Conservation (phyloP, 2,113 vertebrate genomes). For the Petrocephalus microphthalmus region DNA sequence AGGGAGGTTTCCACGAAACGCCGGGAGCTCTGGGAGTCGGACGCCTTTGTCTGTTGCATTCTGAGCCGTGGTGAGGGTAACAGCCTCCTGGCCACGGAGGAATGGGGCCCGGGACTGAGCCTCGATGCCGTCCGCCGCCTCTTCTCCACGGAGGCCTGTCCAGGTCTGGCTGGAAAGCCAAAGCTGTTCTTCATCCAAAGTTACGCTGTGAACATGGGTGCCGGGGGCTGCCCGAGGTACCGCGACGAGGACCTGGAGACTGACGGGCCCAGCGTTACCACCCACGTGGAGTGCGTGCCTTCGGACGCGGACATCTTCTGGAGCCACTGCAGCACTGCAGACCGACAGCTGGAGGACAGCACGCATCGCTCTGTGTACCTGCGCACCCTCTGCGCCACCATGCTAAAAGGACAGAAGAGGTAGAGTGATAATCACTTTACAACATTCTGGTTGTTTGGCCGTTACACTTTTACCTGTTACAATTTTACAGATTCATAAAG, state of each 20-base stretch:
- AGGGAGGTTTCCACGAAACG: constrained; percentile 29
- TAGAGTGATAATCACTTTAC: constrained; percentile 38
- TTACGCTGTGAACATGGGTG: constrained; percentile 51
- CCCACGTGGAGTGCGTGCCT: constrained; percentile 47
- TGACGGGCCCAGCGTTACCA: constrained; percentile 44
- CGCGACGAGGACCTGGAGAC: constrained; percentile 56
- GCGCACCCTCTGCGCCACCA: constrained; percentile 55
- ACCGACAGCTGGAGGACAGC: constrained; percentile 45
- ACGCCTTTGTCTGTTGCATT: constrained; percentile 74
- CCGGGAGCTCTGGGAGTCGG: constrained; percentile 47
- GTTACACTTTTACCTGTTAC: not conserved
- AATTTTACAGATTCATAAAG: not conserved
- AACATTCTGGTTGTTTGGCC: not conserved
- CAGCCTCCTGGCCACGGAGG: constrained; percentile 67
- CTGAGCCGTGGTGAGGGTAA: constrained; percentile 68
- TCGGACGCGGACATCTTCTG: constrained; percentile 79
- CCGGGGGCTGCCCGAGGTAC: not conserved
- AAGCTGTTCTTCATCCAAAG: constrained; percentile 91
- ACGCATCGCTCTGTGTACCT: constrained; percentile 67
- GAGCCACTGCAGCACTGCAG: constrained; percentile 75
- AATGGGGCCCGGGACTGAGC: constrained; percentile 41
- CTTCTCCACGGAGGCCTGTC: constrained; percentile 67
- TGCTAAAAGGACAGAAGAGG: constrained; percentile 60
- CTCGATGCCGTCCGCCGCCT: constrained; percentile 59
- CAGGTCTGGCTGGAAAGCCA: constrained; percentile 73